These are phyloP conservation scores for Todus mexicanus DNA, from an alignment of 2,797 vertebrate species.

Conservation along the genomic window DNA sequence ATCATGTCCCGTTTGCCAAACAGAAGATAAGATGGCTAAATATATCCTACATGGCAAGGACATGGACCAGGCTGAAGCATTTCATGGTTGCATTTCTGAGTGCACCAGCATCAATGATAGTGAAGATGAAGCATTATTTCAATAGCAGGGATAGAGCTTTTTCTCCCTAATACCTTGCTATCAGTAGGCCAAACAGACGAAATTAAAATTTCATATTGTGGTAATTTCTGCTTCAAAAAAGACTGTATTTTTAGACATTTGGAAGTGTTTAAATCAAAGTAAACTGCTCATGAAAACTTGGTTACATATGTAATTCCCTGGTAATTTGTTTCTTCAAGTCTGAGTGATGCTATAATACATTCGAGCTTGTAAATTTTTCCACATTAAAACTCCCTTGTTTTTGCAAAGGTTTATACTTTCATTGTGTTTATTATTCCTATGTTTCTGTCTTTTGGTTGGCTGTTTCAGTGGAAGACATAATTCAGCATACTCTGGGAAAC, in stretches of 20 bases:
- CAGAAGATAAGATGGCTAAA: background rate
- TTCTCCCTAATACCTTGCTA: background rate
- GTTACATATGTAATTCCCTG: background rate
- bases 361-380: constrained; percentile 53
- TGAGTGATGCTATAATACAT: constrained; percentile 17
- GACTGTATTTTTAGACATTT: background rate
- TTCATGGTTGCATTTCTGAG: background rate
- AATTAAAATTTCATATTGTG: background rate
- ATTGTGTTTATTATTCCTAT: constrained; percentile 51
- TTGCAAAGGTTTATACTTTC: constrained; percentile 13
- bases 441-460: constrained; percentile 42
- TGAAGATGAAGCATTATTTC: background rate
- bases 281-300: background rate
- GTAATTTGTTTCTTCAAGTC: constrained; percentile 39
- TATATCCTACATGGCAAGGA: background rate
- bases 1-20: background rate
- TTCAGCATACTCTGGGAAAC: constrained; percentile 42
- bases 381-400: constrained; percentile 26
- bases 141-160: background rate
- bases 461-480: constrained; percentile 24
- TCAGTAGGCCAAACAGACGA: background rate
- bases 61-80: background rate
- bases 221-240: background rate
- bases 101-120: background rate
- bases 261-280: background rate